Percentiles rank a stretch among this genome's conserved stretches.
phyloP scores from a whole-genome alignment of 2,888 invertebrate genomes.

The Cerceris ruficornis region DNA sequence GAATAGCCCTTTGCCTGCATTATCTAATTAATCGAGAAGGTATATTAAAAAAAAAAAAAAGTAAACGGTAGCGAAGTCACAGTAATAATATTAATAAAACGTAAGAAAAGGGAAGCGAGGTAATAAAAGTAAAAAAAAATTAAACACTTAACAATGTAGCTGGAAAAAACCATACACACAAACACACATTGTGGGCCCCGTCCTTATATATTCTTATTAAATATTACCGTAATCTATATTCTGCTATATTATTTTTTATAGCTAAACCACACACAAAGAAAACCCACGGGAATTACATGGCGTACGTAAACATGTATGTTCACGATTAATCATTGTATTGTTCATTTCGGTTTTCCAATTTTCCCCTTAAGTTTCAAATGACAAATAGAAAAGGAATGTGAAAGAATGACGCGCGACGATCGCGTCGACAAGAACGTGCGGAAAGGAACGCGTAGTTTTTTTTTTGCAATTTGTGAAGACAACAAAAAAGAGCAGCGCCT shows the following conservation, averaged over 20 bases:
- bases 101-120: too few relatives aligned
- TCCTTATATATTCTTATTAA: conserved; percentile 79
- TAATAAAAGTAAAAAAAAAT: conserved; percentile 63
- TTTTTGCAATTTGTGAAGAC: background rate
- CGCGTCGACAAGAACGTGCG: too few relatives aligned
- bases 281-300: conserved; percentile 54
- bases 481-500: background rate
- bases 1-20: conserved; percentile 69
- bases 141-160: conserved; percentile 76
- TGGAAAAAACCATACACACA: conserved; percentile 53
- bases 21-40: conserved; percentile 60
- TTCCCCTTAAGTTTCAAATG: conserved; percentile 10
- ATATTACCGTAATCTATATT: conserved; percentile 78
- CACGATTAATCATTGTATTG: conserved; percentile 57
- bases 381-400: too few relatives aligned
- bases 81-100: conserved; percentile 64
- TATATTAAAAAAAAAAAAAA: conserved; percentile 55
- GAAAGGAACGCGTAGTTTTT: too few relatives aligned
- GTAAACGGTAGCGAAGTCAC: conserved; percentile 63
- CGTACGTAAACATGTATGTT: conserved; percentile 56
- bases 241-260: conserved; percentile 78
- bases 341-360: conserved; percentile 55
- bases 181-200: conserved; percentile 74
- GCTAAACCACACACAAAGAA: conserved; percentile 62
- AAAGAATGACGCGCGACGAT: too few relatives aligned